Evolutionary conservation across 92 coral and sea anemone genomes (phyloP), one percentile per base, ranked within the genome.

Genomic region (Montipora capitata): DNA sequence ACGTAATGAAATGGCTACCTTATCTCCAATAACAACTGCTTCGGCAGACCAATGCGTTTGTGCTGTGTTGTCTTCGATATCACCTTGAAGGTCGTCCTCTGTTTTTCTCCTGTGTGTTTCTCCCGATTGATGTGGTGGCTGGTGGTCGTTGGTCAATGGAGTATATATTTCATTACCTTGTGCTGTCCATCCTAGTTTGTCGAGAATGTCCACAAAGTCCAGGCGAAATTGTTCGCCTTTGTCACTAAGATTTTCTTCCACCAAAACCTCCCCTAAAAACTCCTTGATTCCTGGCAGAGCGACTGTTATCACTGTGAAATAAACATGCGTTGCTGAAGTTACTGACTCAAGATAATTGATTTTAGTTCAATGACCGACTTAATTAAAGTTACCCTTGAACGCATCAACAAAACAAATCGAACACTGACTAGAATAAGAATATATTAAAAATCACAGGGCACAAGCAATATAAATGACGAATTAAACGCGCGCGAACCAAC

Each of bases 241-340:
- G 40, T 95, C 98, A 73, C 95, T 84, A 40, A 97, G 88, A 2
- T 80, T 90, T 69, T 95, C 99, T 35, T 77, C 70, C 43, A 89
- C 71, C 41, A 97, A 86, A 72, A 94, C 88, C 38, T 95, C 96
- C 77, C 87, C 93, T 41, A 97, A 90, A 64, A 89, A 97, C 65
- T 51, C 87, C 40, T 81, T 88, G 54, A 97, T 92, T 45, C 98
- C 99, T 14, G 99, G 99, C 81, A 97, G 78, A 38, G 96, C 89
- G 38, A 88, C 72, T 61, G 90, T 85, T 52, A 93, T 87, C 89
- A 94, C 99, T 97, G 73, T 56, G 82, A 89, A 86, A 88, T 15
- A 76, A 27, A 45, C n/a, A 70, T 13, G 65, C 16, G 27, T 63
- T 12, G 38, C 40, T 17, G 38, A 16, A 59, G 41, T 68, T 71